phyloP scores from a whole-genome alignment of 1,140 invertebrate genomes.

The Ostrea denselamellosa region DNA sequence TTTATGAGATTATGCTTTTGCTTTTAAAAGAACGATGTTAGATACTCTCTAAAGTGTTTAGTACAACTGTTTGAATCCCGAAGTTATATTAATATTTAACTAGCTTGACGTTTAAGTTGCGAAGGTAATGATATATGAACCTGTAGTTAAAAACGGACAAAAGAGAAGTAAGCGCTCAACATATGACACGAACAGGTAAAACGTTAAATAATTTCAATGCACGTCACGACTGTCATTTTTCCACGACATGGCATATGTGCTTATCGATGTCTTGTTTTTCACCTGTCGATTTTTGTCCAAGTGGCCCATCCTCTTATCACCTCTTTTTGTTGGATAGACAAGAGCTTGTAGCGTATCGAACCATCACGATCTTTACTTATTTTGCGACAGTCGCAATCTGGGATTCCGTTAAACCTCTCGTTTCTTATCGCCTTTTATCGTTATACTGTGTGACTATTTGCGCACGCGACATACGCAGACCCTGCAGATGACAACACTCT shows the following conservation, averaged over 20 bases:
- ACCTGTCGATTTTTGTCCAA: conserved; percentile 1
- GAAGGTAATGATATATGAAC: not conserved
- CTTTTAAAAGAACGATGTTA: not conserved
- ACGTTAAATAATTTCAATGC: conserved; percentile 14
- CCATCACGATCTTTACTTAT: conserved; percentile 35
- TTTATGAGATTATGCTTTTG: not conserved
- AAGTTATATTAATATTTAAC: not conserved
- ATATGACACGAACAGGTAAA: conserved; percentile 8
- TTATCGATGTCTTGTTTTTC: conserved; percentile 25
- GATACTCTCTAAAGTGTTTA: not conserved
- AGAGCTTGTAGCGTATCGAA: conserved; percentile 1
- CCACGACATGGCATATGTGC: not conserved
- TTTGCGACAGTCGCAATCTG: conserved; percentile 26
- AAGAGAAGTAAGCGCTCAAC: conserved; percentile 3
- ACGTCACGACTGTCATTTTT: conserved; percentile 8
- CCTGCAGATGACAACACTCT: conserved; percentile 31
- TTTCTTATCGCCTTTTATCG: conserved; percentile 30
- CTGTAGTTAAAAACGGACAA: conserved; percentile 19
- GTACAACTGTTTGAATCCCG: not conserved
- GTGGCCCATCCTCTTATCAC: conserved; percentile 38
- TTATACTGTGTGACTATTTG: conserved; percentile 39
- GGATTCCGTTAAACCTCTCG: conserved; percentile 30
- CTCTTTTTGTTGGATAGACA: conserved; percentile 45
- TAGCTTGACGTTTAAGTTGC: not conserved
- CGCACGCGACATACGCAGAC: conserved; percentile 24